phyloP scores from a whole-genome alignment of 2,797 vertebrate species.

The Macroramphosus scolopax region DNA sequence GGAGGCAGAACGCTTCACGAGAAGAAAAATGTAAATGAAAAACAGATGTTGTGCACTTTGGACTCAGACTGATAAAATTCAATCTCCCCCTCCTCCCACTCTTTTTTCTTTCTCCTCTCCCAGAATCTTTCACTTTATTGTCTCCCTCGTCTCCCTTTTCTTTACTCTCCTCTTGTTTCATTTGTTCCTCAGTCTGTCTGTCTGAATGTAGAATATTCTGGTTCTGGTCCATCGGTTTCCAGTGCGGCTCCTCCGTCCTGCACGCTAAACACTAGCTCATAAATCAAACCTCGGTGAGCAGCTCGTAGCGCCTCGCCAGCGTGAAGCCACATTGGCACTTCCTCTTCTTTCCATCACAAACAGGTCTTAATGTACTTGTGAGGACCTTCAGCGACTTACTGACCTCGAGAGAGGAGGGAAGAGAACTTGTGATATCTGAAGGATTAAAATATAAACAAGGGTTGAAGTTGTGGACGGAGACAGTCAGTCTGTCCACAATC shows the following conservation, averaged over 20 bases:
- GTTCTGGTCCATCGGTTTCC: conserved; percentile 48
- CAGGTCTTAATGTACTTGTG: background rate
- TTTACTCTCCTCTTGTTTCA: background rate
- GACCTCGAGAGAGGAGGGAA: no score
- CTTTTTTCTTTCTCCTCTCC: background rate
- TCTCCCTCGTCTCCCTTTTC: background rate
- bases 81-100: background rate
- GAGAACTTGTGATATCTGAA: background rate
- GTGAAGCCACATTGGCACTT: conserved; percentile 35
- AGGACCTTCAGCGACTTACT: conserved; percentile 14
- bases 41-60: conserved; percentile 48
- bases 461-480: background rate
- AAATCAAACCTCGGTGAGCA: conserved; percentile 57
- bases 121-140: background rate
- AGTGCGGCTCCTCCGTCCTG: conserved; percentile 34
- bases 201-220: conserved; percentile 31
- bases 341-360: background rate
- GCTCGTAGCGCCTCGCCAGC: conserved; percentile 25
- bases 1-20: background rate
- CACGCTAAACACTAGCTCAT: conserved; percentile 42
- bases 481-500: no score
- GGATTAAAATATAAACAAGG: no score
- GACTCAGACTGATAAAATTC: conserved; percentile 12
- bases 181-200: background rate
- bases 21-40: conserved; percentile 34